phyloP scores from a whole-genome alignment of 2,888 invertebrate genomes.

The Melinaea menophilus region DNA sequence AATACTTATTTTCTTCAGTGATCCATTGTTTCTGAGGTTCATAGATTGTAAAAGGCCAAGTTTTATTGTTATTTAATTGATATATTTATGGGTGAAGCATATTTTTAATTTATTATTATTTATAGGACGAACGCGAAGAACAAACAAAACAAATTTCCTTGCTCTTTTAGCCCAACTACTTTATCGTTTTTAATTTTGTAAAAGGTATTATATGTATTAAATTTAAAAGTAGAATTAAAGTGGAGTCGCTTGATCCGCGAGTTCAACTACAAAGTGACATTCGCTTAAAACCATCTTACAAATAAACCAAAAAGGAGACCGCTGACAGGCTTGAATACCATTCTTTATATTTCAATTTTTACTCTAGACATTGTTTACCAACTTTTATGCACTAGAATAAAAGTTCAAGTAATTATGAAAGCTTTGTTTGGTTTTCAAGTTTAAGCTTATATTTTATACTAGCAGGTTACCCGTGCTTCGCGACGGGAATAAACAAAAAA shows the following conservation, averaged over 20 bases:
- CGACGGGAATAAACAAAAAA: no score
- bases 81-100: slow-evolving; percentile 3
- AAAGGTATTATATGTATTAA: no score
- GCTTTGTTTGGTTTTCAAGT: not conserved
- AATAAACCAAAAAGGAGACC: slow-evolving; percentile 21
- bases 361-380: not conserved
- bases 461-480: not conserved
- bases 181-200: no score
- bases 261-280: slow-evolving; percentile 24
- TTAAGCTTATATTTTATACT: not conserved
- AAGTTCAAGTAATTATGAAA: slow-evolving; percentile 5
- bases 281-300: slow-evolving; percentile 23
- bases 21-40: slow-evolving; percentile 19
- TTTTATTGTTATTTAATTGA: slow-evolving; percentile 14
- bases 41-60: slow-evolving; percentile 2
- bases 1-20: slow-evolving; percentile 18
- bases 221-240: not conserved
- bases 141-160: not conserved
- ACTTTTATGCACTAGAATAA: slow-evolving; percentile 5
- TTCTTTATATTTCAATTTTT: not conserved
- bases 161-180: not conserved
- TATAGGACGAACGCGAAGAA: not conserved
- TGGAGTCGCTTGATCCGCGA: slow-evolving; percentile 15
- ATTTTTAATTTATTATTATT: not conserved
- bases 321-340: slow-evolving; percentile 2